A percentile compares a stretch with the other conserved stretches of the same genome.
Evolutionary conservation across 2,888 invertebrate genomes (phyloP).

Genomic region (Ypsolopha sequella): DNA sequence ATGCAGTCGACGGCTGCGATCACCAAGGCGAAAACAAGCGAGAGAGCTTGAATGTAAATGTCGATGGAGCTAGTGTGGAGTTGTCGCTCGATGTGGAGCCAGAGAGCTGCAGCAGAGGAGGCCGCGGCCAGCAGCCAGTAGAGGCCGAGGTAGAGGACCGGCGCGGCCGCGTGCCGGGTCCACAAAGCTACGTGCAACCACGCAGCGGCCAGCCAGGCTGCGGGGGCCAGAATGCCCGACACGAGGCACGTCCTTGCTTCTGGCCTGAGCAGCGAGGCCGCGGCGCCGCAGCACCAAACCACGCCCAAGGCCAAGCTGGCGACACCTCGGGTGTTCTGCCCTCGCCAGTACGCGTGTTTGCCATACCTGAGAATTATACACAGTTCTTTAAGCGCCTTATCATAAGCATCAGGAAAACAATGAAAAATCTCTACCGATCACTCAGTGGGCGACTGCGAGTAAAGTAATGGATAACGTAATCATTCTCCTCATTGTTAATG

Average conservation of each 20-base stretch:
- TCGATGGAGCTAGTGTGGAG: slow-evolving; percentile 27
- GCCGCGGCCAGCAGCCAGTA: slow-evolving; percentile 52
- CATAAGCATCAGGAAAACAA: neutral
- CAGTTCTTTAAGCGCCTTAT: too few relatives aligned
- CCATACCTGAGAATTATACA: slow-evolving; percentile 15
- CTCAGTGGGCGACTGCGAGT: too few relatives aligned
- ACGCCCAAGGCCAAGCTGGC: slow-evolving; percentile 36
- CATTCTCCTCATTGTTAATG: too few relatives aligned
- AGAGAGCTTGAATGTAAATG: slow-evolving; percentile 37
- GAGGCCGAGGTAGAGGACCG: slow-evolving; percentile 52
- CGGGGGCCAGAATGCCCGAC: slow-evolving; percentile 38
- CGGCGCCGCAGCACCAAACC: slow-evolving; percentile 45
- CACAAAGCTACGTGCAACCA: slow-evolving; percentile 49
- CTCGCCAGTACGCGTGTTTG: slow-evolving; percentile 34
- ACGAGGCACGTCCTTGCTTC: slow-evolving; percentile 35
- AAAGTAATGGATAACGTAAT: too few relatives aligned
- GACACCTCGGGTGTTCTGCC: slow-evolving; percentile 46
- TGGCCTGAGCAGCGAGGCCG: slow-evolving; percentile 35
- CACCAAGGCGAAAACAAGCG: slow-evolving; percentile 31
- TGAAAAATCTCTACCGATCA: too few relatives aligned
- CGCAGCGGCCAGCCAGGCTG: slow-evolving; percentile 53
- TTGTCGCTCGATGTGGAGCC: slow-evolving; percentile 26
- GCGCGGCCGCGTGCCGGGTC: slow-evolving; percentile 47
- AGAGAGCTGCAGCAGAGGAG: slow-evolving; percentile 36
- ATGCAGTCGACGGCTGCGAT: slow-evolving; percentile 45